Evolutionary conservation across 2,888 invertebrate species (phyloP).

Genomic region (Eustalomyia histrio): DNA sequence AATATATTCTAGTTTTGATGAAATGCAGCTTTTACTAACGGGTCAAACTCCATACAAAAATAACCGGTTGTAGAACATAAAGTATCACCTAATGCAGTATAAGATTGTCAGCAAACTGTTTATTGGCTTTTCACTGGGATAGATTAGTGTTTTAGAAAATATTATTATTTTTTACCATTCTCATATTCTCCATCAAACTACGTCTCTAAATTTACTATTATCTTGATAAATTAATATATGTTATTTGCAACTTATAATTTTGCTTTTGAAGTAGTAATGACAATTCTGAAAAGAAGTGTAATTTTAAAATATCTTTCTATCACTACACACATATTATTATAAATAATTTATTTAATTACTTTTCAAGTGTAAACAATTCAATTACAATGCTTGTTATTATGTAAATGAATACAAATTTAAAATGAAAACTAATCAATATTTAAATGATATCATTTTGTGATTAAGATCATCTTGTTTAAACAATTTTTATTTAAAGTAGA

Average conservation of each 20-base stretch:
- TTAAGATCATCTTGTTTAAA: slow-evolving; percentile 17
- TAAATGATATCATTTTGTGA: slow-evolving; percentile 24
- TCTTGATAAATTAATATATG: neutral
- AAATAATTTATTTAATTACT: neutral
- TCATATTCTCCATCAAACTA: neutral
- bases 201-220: neutral
- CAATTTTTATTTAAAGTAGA: slow-evolving; percentile 48
- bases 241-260: neutral
- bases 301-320: neutral
- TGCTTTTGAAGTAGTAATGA: slow-evolving; percentile 1
- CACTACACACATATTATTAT: neutral
- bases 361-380: neutral
- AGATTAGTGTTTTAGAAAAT: no score
- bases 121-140: no score
- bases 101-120: no score
- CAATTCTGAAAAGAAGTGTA: neutral
- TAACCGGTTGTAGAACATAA: no score
- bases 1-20: no score
- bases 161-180: no score
- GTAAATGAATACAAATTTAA: neutral
- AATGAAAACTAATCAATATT: neutral
- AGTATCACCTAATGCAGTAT: no score
- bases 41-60: no score
- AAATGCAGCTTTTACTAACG: no score
- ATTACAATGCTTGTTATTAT: neutral